Evolutionary conservation across 92 coral and sea anemone species (phyloP).

Genomic region (Zoanthus gigantus): DNA sequence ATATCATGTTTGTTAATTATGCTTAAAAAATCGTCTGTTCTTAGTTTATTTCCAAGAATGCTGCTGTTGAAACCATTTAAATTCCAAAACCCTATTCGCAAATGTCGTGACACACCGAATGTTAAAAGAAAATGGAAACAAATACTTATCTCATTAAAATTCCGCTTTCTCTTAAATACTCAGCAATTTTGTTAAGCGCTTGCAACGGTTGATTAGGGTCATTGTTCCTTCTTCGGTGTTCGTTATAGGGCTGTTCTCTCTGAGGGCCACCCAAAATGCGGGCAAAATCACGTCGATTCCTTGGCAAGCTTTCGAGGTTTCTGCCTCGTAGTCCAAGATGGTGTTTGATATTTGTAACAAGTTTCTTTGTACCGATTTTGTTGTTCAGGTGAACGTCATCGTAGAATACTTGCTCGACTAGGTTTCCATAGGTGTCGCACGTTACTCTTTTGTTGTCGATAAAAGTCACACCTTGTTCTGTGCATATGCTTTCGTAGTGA

Average conservation of each 20-base stretch:
- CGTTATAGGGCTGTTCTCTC: constrained; percentile 49
- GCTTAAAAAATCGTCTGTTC: constrained; percentile 4
- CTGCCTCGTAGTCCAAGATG: constrained; percentile 27
- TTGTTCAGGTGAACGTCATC: constrained; percentile 43
- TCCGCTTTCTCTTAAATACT: no score
- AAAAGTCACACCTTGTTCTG: constrained; percentile 10
- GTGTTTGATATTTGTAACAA: constrained; percentile 34
- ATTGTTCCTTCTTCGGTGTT: constrained; percentile 43
- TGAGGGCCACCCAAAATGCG: constrained; percentile 38
- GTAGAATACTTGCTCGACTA: constrained; percentile 28
- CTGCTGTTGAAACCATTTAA: no score
- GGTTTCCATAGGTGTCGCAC: constrained; percentile 5
- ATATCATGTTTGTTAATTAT: constrained; percentile 40
- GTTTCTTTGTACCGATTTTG: constrained; percentile 41
- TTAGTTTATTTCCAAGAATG: constrained; percentile 31
- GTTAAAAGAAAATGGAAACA: no score
- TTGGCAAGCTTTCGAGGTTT: constrained; percentile 15
- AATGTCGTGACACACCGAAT: no score
- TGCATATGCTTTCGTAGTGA: constrained; percentile 19
- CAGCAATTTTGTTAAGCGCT: no score
- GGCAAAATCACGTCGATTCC: constrained; percentile 44
- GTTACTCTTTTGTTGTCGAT: constrained; percentile 31
- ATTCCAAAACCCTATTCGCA: no score
- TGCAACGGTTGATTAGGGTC: not conserved
- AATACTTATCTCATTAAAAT: no score